A percentile compares a stretch with the other conserved stretches of the same genome.
Conservation (phyloP, 2,797 vertebrate genomes). For the Typhlichthys subterraneus region DNA sequence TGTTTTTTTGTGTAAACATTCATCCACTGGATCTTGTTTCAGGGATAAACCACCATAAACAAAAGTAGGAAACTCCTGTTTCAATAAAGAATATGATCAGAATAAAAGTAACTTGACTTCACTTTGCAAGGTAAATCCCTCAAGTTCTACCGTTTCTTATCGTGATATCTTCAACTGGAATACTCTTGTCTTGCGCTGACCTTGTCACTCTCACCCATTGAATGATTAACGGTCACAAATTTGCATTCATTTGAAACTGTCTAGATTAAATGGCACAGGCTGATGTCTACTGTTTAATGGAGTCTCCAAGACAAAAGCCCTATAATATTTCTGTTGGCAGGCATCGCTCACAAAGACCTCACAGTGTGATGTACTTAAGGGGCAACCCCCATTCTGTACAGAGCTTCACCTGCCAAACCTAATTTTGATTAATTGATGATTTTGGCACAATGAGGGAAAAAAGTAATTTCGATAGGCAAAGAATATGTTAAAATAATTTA, state of each 20-base stretch:
- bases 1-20: background rate
- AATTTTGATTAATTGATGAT: conserved; percentile 19
- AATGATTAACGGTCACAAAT: conserved; percentile 70
- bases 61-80: background rate
- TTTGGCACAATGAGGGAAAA: background rate
- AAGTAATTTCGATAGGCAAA: conserved; percentile 8
- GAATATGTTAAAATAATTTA: conserved; percentile 21
- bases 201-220: conserved; percentile 30
- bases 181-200: conserved; percentile 24
- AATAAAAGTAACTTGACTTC: conserved; percentile 29
- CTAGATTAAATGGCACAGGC: conserved; percentile 34
- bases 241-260: conserved; percentile 71
- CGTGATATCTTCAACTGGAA: conserved; percentile 48
- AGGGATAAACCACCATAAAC: too few relatives aligned
- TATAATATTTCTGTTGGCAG: conserved; percentile 59
- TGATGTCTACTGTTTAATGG: conserved; percentile 33
- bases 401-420: conserved; percentile 31
- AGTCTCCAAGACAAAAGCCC: conserved; percentile 21
- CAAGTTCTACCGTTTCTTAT: conserved; percentile 55
- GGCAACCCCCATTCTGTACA: conserved; percentile 12
- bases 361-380: conserved; percentile 4
- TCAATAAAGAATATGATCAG: conserved; percentile 1
- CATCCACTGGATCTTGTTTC: background rate
- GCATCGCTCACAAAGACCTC: conserved; percentile 6
- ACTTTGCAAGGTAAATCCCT: conserved; percentile 46